Evolutionary conservation across 1,140 invertebrate species (phyloP).

Genomic region (Atta colombica): DNA sequence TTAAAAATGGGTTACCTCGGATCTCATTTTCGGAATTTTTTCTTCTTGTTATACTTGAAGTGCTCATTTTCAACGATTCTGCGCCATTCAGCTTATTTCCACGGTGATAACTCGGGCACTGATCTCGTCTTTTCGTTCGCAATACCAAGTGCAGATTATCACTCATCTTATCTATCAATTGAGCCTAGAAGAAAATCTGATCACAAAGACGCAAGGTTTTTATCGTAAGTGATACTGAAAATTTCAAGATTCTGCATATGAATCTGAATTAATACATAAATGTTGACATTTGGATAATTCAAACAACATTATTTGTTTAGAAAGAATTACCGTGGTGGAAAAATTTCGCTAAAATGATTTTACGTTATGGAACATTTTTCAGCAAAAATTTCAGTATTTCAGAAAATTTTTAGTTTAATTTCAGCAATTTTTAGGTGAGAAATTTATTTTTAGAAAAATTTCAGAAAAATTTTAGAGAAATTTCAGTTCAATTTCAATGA

Average conservation of each 20-base stretch:
- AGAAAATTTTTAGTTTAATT: too few relatives aligned
- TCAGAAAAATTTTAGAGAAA: too few relatives aligned
- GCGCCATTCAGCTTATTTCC: slow-evolving; percentile 14
- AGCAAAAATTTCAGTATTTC: too few relatives aligned
- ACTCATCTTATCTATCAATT: slow-evolving; percentile 65
- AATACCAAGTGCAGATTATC: slow-evolving; percentile 44
- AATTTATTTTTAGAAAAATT: too few relatives aligned
- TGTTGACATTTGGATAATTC: background rate
- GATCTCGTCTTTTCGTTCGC: slow-evolving; percentile 38
- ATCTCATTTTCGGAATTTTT: slow-evolving; percentile 54
- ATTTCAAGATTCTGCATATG: background rate
- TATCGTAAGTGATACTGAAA: slow-evolving; percentile 45
- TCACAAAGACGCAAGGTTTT: slow-evolving; percentile 22
- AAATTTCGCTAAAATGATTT: too few relatives aligned
- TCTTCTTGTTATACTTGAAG: background rate
- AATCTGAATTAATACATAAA: background rate
- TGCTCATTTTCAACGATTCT: slow-evolving; percentile 24
- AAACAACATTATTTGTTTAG: too few relatives aligned
- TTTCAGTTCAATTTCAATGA: too few relatives aligned
- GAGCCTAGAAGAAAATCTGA: slow-evolving; percentile 24
- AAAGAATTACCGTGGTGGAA: too few relatives aligned
- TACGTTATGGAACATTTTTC: too few relatives aligned
- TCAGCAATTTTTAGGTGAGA: too few relatives aligned
- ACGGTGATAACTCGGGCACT: slow-evolving; percentile 50
- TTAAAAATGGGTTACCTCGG: slow-evolving; percentile 46